phyloP scores from a whole-genome alignment of 2,113 vertebrate species.

The Erinaceus europaeus region DNA sequence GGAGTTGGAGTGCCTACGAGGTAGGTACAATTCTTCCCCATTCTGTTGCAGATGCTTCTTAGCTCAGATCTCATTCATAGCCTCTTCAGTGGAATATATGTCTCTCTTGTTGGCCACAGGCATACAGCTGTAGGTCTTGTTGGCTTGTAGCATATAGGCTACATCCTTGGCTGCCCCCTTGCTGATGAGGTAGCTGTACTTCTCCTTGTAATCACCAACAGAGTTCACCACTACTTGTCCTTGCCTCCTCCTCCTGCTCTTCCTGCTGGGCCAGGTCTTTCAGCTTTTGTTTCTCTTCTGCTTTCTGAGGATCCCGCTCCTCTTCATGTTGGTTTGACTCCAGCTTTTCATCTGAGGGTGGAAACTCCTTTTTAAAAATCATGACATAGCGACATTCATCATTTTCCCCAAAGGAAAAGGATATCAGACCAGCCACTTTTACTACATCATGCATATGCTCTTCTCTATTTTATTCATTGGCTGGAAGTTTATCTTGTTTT shows the following conservation, averaged over 20 bases:
- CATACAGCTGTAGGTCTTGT: constrained; percentile 90
- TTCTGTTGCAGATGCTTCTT: constrained; percentile 89
- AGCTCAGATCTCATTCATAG: constrained; percentile 92
- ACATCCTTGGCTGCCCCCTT: constrained; percentile 91
- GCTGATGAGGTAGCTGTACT: constrained; percentile 92
- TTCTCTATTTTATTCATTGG: constrained; percentile 93
- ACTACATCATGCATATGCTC: constrained; percentile 93
- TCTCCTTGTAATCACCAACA: constrained; percentile 91
- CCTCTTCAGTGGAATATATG: constrained; percentile 93
- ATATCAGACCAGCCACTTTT: constrained; percentile 91
- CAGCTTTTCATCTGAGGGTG: constrained; percentile 91
- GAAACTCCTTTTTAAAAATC: constrained; percentile 95
- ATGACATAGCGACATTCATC: constrained; percentile 95
- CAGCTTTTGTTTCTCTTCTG: constrained; percentile 85
- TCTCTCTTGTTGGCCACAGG: constrained; percentile 93
- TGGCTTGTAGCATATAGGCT: constrained; percentile 90
- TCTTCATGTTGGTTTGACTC: constrained; percentile 91
- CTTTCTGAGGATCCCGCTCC: constrained; percentile 89
- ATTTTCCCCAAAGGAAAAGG: constrained; percentile 93
- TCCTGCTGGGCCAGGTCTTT: constrained; percentile 87
- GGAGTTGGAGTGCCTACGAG: constrained; percentile 44
- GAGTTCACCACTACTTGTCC: constrained; percentile 81
- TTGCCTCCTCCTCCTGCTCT: constrained; percentile 77
- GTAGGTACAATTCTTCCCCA: constrained; percentile 83
- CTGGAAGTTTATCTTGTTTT: too few relatives aligned